phyloP scores from a whole-genome alignment of 2,888 invertebrate genomes.

The Patella caerulea region DNA sequence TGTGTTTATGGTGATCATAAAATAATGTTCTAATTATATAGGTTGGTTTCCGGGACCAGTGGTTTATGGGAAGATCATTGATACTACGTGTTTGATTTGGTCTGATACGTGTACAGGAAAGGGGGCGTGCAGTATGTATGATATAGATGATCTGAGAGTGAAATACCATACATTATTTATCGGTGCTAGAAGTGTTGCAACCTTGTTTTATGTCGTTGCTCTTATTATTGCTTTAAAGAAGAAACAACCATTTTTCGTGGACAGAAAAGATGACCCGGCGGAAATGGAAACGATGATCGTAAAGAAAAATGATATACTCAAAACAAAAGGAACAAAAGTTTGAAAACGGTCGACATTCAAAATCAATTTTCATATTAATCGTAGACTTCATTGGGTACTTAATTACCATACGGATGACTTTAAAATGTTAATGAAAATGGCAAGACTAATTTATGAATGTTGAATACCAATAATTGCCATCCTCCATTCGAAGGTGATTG shows the following conservation, averaged over 20 bases:
- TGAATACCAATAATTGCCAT: too few species aligned
- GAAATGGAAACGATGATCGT: background rate
- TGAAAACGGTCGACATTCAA: background rate
- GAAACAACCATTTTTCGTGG: constrained; percentile 16
- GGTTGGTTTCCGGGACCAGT: constrained; percentile 28
- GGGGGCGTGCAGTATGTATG: constrained; percentile 24
- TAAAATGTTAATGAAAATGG: too few species aligned
- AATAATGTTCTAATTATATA: constrained; percentile 6
- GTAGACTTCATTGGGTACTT: too few species aligned
- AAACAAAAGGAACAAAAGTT: constrained; percentile 8
- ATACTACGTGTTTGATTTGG: constrained; percentile 25
- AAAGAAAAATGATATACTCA: background rate
- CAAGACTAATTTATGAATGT: too few species aligned
- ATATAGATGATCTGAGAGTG: constrained; percentile 10
- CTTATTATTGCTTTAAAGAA: constrained; percentile 17
- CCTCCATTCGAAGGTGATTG: too few species aligned
- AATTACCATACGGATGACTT: too few species aligned
- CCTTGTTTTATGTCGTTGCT: constrained; percentile 9
- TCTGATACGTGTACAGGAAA: background rate
- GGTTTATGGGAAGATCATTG: constrained; percentile 20
- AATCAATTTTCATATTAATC: too few species aligned
- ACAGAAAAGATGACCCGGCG: background rate
- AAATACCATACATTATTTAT: constrained; percentile 17
- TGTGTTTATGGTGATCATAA: too few species aligned
- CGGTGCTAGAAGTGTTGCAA: background rate